These are phyloP conservation scores for Poecile atricapillus DNA, from an alignment of 2,113 vertebrate species.

Conservation along the genomic window DNA sequence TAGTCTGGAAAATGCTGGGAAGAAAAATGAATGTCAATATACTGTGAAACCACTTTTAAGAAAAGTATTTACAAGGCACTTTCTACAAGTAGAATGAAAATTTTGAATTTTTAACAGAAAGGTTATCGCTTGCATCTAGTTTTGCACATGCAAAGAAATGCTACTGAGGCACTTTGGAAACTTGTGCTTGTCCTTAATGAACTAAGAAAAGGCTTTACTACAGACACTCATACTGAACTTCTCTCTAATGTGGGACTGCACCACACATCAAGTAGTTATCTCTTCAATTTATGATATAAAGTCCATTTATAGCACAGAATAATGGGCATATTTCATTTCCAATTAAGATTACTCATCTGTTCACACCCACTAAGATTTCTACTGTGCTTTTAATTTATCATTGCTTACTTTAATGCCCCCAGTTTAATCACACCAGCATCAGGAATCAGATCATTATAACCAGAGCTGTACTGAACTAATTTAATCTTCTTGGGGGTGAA, in stretches of 20 bases:
- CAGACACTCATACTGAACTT: neutral
- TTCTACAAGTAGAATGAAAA: neutral
- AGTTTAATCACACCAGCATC: slow-evolving; percentile 59
- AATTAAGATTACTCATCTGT: slow-evolving; percentile 73
- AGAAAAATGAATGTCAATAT: neutral
- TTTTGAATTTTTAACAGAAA: neutral
- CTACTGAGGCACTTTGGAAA: neutral
- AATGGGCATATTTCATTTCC: slow-evolving; percentile 69
- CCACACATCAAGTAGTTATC: slow-evolving; percentile 36
- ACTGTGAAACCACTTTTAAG: neutral
- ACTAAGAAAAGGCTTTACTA: neutral
- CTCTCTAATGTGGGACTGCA: neutral
- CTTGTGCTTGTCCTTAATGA: neutral
- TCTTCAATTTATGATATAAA: slow-evolving; percentile 50
- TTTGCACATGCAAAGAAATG: neutral
- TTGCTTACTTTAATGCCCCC: slow-evolving; percentile 59
- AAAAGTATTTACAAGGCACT: neutral
- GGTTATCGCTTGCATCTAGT: neutral
- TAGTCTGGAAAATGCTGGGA: neutral
- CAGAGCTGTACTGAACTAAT: slow-evolving; percentile 45
- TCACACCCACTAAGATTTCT: slow-evolving; percentile 64
- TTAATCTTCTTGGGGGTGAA: neutral
- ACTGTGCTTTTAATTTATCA: slow-evolving; percentile 69
- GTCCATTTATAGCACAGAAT: slow-evolving; percentile 67
- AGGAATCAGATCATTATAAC: slow-evolving; percentile 60